Conservation (phyloP, 2,888 invertebrate genomes). For the Drosophila helvetica region DNA sequence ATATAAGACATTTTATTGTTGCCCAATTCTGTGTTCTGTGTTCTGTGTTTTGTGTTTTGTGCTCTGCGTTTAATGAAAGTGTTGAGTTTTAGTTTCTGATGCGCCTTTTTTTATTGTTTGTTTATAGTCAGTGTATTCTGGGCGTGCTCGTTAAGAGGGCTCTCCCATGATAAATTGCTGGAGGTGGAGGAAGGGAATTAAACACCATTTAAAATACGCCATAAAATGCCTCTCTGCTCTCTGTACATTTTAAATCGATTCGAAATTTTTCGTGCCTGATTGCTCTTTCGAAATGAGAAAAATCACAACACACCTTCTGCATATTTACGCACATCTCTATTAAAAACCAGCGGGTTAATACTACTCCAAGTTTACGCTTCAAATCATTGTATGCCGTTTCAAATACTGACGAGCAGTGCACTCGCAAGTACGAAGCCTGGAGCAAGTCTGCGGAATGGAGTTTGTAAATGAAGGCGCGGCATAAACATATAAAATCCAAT, state of each 20-base stretch:
- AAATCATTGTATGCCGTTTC: slow-evolving; percentile 46
- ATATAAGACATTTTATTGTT: slow-evolving; percentile 72
- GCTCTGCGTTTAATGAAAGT: slow-evolving; percentile 68
- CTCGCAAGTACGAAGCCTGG: slow-evolving; percentile 13
- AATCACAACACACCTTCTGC: slow-evolving; percentile 62
- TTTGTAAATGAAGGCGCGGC: slow-evolving; percentile 50
- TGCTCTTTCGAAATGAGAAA: slow-evolving; percentile 60
- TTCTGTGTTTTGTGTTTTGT: too few species aligned
- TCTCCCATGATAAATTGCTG: slow-evolving; percentile 66
- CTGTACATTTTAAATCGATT: slow-evolving; percentile 68
- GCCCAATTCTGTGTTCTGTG: slow-evolving; percentile 59
- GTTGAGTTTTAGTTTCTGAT: slow-evolving; percentile 75
- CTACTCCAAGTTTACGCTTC: slow-evolving; percentile 55
- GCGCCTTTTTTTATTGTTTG: slow-evolving; percentile 75
- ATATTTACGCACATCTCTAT: slow-evolving; percentile 55
- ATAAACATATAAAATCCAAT: slow-evolving; percentile 60
- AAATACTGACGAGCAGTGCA: slow-evolving; percentile 50
- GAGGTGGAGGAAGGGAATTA: slow-evolving; percentile 48
- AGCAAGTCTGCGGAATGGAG: slow-evolving; percentile 24
- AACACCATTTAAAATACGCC: slow-evolving; percentile 66
- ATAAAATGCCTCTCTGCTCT: slow-evolving; percentile 58
- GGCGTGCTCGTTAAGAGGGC: slow-evolving; percentile 63
- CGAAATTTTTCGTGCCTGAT: slow-evolving; percentile 48
- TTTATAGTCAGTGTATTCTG: slow-evolving; percentile 69
- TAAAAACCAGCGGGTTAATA: slow-evolving; percentile 43